Evolutionary conservation across 2,113 vertebrate genomes (phyloP), one percentile per base, ranked within the genome.

Genomic region (Chaetura pelagica): DNA sequence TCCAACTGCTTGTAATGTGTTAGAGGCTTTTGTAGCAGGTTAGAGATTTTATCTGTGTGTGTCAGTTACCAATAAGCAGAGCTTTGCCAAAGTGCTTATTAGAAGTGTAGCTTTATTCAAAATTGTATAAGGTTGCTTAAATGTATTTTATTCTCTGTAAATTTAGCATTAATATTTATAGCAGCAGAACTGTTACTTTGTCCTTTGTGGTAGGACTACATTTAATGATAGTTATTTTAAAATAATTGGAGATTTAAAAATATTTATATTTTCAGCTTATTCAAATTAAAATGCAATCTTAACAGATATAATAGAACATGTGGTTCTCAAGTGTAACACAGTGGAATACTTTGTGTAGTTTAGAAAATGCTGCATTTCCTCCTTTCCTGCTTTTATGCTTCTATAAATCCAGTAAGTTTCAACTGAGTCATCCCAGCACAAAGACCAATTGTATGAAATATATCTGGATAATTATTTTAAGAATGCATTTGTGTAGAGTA

Each of bases 161-260:
- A 87, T 95, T 81, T 83, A 75, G 40, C 85, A 87, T 97, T 89
- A 93, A 96, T 95, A 94, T 95, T 97, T 96, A 92, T 93, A 94
- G 64, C 19, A 75, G 57, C 64, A 61, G 58, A 83, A 92, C 85
- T 68, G 72, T 90, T 96, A 78, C 83, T 92, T 83, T 93, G 85
- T 96, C 90, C 10, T 21, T 87, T 74, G 86, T 92, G 79, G 64
- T 82, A 92, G 49, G 55, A 42, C 64, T 81, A 78, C 64, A 57
- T 87, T 87, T 87, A 92, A 75, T 90, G 84, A 76, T 29, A 84
- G 52, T 61, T 78, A 52, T 54, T 92, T 89, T 3, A 84, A 94
- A 96, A 84, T 82, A 90, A 61, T 64, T 68, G 61, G 24, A 13
- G 12, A 68, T 51, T 84, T 86, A 42, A 1, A 94, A 92, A 84